Evolutionary conservation across 2,797 vertebrate species (phyloP), one percentile per base, ranked within the genome.

Genomic region (Eulemur mongoz): DNA sequence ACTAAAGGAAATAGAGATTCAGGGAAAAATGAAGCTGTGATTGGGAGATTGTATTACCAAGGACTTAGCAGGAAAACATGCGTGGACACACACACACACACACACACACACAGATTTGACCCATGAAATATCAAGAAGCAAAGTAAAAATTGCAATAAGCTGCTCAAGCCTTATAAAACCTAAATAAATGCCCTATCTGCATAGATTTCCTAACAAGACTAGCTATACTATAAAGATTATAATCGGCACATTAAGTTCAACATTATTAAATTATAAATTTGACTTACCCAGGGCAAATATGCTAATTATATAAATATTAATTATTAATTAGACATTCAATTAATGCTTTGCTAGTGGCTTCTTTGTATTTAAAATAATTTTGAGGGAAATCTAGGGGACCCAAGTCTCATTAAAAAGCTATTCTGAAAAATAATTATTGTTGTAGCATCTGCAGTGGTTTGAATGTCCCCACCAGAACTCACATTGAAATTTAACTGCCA

Each of bases 201-300:
- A 76, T 43, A 90, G 7, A 69, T 73, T 93, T 73, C n/a, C 43
- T 27, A 86, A 89, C 50, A 78, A 92, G 57, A 76, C 4, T 38
- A n/a, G 38, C 11, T 50, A 23, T 69, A 81, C 15, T 78, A 50
- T 67, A 22, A 85, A 70, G 23, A 93, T 78, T 82, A 85, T 72
- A 72, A 81, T 86, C 27, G 89, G 48, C 22, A 89, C 25, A 75
- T 93, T 79, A 50, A 75, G 87, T 94, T 92, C 52, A 93, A 76
- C 69, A 93, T 79, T 81, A 94, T 90, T 88, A 69, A 91, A 84
- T 92, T 81, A 84, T 81, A 80, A 63, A 93, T 84, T 95, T 84
- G 27, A 93, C 50, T 88, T 93, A 84, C 38, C 30, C 23, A 65
- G 48, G 45, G 69, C 14, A 95, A 93, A 76, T 81, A 76, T 45